Conservation (phyloP, 2,113 vertebrate genomes). For the Mystacornis crossleyi region DNA sequence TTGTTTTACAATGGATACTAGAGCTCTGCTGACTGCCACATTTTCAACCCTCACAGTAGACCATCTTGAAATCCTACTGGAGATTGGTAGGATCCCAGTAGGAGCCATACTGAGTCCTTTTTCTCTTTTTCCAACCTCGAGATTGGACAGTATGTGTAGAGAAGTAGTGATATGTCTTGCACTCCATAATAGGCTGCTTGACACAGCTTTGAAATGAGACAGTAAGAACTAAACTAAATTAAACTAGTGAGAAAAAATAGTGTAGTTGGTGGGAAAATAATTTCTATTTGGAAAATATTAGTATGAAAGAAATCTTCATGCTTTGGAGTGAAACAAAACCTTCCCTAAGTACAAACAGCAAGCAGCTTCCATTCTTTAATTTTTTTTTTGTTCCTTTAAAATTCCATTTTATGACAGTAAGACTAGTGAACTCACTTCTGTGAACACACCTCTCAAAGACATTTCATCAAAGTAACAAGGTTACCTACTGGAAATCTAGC, state of each 20-base stretch:
- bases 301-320: neutral
- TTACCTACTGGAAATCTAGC: constrained; percentile 29
- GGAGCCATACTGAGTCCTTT: neutral
- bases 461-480: constrained; percentile 49
- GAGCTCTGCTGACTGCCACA: neutral
- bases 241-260: neutral
- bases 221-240: neutral
- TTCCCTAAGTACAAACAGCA: neutral
- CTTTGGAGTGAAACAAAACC: neutral
- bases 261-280: neutral
- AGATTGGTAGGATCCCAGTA: neutral
- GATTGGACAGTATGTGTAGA: neutral
- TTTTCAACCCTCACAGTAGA: neutral
- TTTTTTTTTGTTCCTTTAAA: neutral
- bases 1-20: neutral
- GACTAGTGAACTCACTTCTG: neutral
- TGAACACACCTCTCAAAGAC: constrained; percentile 1
- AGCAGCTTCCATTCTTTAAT: neutral
- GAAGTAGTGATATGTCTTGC: neutral
- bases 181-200: neutral
- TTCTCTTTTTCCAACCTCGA: neutral
- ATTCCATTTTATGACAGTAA: neutral
- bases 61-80: neutral
- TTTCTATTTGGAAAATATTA: neutral
- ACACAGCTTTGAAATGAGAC: neutral